phyloP scores from a whole-genome alignment of 2,888 invertebrate genomes.

The Diaprepes abbreviatus region DNA sequence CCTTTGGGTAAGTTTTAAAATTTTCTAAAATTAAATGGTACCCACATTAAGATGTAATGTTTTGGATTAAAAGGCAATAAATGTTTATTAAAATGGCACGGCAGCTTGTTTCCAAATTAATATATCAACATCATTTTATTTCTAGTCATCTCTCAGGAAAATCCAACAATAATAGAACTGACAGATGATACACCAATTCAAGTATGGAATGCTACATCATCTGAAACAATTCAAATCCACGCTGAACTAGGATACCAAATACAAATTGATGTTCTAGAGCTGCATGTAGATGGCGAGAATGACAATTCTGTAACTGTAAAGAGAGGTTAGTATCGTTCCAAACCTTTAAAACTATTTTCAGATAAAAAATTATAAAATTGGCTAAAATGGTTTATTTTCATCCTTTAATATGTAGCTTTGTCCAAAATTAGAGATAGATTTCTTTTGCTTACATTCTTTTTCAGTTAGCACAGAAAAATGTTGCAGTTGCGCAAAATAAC shows the following conservation, averaged over 20 bases:
- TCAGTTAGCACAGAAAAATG: too few species aligned
- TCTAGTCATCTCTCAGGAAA: neutral
- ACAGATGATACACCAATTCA: slow-evolving; percentile 24
- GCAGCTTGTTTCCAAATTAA: too few species aligned
- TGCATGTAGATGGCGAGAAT: slow-evolving; percentile 47
- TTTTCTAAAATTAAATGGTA: neutral
- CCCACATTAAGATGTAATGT: neutral
- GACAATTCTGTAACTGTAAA: slow-evolving; percentile 46
- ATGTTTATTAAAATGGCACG: neutral
- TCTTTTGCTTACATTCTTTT: neutral
- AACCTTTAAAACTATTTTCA: too few species aligned
- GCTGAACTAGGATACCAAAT: slow-evolving; percentile 53
- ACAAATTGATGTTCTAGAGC: slow-evolving; percentile 40
- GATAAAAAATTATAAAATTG: too few species aligned
- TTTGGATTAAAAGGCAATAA: neutral
- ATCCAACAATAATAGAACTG: slow-evolving; percentile 9
- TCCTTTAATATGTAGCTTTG: neutral
- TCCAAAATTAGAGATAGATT: neutral
- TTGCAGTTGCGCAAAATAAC: too few species aligned
- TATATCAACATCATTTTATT: too few species aligned
- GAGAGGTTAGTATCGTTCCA: slow-evolving; percentile 46
- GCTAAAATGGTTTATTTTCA: slow-evolving; percentile 26
- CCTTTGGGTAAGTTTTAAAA: slow-evolving; percentile 4
- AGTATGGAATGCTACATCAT: slow-evolving; percentile 30
- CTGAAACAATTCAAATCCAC: slow-evolving; percentile 25